Conservation (phyloP, 2,797 vertebrate species). For the Lateolabrax maculatus region DNA sequence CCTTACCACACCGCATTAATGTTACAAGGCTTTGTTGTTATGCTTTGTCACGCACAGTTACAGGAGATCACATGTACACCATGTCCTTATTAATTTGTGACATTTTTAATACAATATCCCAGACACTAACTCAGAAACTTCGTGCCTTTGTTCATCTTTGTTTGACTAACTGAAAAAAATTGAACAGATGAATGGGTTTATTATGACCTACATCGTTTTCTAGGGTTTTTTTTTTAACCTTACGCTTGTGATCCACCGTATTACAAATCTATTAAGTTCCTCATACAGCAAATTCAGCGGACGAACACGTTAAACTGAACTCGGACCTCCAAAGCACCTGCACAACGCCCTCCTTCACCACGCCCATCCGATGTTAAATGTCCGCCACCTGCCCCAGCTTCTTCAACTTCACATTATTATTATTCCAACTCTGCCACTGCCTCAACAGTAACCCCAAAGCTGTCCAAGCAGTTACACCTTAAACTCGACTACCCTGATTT, state of each 20-base stretch:
- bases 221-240: neutral
- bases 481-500: neutral
- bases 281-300: neutral
- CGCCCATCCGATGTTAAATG: slow-evolving; percentile 69
- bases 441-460: neutral
- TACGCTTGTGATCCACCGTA: too few species aligned
- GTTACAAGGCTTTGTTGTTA: neutral
- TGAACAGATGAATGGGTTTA: neutral
- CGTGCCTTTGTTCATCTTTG: neutral
- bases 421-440: neutral
- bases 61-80: neutral
- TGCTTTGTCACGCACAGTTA: neutral
- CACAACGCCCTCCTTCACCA: slow-evolving; percentile 58
- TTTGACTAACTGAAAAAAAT: neutral
- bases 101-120: neutral
- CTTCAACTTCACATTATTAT: slow-evolving; percentile 33
- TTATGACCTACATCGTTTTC: neutral
- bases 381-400: slow-evolving; percentile 55
- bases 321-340: slow-evolving; percentile 56
- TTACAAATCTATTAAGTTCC: too few species aligned
- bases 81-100: neutral
- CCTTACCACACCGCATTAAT: slow-evolving; percentile 3
- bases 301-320: neutral
- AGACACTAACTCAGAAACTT: neutral
- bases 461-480: neutral